Evolutionary conservation across 2,113 vertebrate genomes (phyloP).

Genomic region (Monopterus albus): DNA sequence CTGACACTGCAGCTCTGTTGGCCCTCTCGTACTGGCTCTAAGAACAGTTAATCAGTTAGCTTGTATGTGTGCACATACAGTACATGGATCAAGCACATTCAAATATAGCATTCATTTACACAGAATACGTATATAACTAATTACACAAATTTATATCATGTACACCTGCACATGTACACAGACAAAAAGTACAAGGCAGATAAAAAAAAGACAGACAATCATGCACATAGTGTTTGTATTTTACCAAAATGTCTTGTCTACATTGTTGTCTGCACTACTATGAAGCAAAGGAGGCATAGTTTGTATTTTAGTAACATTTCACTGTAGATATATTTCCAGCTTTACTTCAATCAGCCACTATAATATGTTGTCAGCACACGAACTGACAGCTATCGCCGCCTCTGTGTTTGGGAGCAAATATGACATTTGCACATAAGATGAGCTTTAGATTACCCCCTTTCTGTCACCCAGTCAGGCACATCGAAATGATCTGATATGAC

Average conservation of each 20-base stretch:
- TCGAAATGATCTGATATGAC: too few relatives aligned
- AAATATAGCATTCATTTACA: conserved; percentile 38
- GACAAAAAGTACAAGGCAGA: neutral
- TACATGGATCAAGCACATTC: conserved; percentile 13
- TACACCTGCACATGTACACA: neutral
- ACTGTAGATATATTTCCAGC: too few relatives aligned
- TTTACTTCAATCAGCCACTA: too few relatives aligned
- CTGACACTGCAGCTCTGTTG: conserved; percentile 46
- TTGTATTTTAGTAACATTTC: too few relatives aligned
- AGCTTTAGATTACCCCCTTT: too few relatives aligned
- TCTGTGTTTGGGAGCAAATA: too few relatives aligned
- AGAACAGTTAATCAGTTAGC: conserved; percentile 22
- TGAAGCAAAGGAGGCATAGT: too few relatives aligned
- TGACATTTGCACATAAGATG: too few relatives aligned
- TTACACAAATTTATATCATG: conserved; percentile 7
- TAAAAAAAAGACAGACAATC: neutral
- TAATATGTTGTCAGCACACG: too few relatives aligned
- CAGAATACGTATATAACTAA: conserved; percentile 14
- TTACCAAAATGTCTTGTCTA: conserved; percentile 3
- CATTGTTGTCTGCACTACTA: too few relatives aligned
- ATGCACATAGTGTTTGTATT: conserved; percentile 9
- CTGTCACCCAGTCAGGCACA: too few relatives aligned
- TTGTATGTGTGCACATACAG: conserved; percentile 4
- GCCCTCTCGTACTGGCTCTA: conserved; percentile 36
- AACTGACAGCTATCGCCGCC: too few relatives aligned